Conservation (phyloP, 2,113 vertebrate species). For the Emydocephalus ijimae region DNA sequence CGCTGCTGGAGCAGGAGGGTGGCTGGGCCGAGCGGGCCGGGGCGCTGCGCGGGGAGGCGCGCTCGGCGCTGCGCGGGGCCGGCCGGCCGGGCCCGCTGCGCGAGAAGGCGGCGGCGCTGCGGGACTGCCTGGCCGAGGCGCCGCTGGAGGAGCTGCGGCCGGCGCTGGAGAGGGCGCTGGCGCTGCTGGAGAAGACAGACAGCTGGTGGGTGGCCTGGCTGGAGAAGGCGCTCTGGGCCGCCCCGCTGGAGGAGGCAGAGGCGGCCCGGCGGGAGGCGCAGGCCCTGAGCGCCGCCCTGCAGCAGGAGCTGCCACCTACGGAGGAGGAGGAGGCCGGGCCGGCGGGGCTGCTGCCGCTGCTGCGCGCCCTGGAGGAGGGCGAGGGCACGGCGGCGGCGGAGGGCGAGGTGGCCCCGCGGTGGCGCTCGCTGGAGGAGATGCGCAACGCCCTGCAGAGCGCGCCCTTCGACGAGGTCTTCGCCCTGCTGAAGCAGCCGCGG, state of each 20-base stretch:
- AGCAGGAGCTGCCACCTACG: not conserved
- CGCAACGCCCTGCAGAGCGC: not conserved
- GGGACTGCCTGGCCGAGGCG: not conserved
- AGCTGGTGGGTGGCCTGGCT: not conserved
- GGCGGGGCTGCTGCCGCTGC: not conserved
- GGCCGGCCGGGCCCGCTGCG: not conserved
- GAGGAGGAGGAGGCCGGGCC: not conserved
- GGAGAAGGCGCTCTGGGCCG: not conserved
- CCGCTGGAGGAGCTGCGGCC: not conserved
- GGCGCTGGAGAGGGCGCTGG: not conserved
- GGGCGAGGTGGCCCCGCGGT: not conserved
- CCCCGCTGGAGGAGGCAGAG: not conserved
- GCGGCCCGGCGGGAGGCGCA: not conserved
- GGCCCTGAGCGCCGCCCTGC: not conserved
- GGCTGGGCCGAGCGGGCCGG: not conserved
- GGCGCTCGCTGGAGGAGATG: not conserved
- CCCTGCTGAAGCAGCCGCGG: not conserved
- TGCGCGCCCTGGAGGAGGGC: not conserved
- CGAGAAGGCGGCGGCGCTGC: not conserved
- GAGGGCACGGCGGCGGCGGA: not conserved
- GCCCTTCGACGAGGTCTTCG: not conserved
- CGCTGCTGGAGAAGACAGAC: not conserved
- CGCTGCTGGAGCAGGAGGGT: not conserved
- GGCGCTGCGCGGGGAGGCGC: not conserved
- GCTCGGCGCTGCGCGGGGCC: not conserved